Evolutionary conservation across 2,113 vertebrate genomes (phyloP), one percentile per base, ranked within the genome.

Genomic region (Heterocephalus glaber): DNA sequence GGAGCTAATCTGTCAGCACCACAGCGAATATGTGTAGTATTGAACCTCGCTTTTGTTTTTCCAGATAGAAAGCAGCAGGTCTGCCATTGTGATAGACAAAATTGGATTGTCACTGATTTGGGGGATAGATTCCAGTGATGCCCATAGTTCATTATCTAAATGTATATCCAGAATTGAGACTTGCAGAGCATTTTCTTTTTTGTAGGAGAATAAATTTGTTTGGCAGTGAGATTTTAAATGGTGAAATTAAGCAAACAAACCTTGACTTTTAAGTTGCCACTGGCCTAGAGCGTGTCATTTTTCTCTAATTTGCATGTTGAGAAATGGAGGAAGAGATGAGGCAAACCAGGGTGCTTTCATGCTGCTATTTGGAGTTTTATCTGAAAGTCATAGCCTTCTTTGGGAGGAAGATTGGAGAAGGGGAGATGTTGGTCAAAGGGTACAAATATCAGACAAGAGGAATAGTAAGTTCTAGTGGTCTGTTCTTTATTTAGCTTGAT

Each of bases 211-310:
- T 70, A 65, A 47, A 82, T 88, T 24, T 72, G 68, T 77, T 84
- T 93, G 83, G 41, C 68, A 84, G 2, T 38, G 61, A 79, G 63
- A 56, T 87, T 96, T 94, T 87, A 80, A 87, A 65, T 86, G 74
- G n/a, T 84, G n/a, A 83, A 77, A 79, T 86, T 79, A 79, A 65
- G 49, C 74, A 89, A 24, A 58, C 14, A 70, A 33, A 56, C 10
- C 8, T 33, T 76, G 65, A 13, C 65, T 94, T 89, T 19, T 86
- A 14, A 90, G 0, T 77, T 77, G 13, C 0, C 17, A 22, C 26
- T 87, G 52, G 9, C 41, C 35, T 66, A 24, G 47, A 80, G 30
- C 13, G 3, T 77, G 38, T 38, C 66, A 6, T 26, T 90, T 87
- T 90, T 82, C 19, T 26, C 2, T 66, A 82, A 82, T 56, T 41